Evolutionary conservation across 30 jellyfish, hydroid and myxozoan species (phyloP).

Genomic region (Aurelia sp.): DNA sequence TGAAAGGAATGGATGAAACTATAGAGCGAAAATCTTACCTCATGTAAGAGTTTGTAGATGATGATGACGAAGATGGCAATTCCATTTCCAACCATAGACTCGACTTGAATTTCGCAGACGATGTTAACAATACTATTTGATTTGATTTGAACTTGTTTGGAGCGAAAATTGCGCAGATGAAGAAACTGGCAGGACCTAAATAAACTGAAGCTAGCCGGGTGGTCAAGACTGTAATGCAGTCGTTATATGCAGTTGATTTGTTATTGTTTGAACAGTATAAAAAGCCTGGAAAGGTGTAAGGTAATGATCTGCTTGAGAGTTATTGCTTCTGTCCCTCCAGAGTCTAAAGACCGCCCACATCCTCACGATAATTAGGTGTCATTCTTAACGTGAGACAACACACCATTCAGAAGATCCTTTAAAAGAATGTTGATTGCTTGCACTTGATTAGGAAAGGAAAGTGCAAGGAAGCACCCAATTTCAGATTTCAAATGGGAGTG

Average conservation of each 20-base stretch:
- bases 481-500: no score
- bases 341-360: constrained; percentile 2
- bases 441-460: no score
- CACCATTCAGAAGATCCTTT: no score
- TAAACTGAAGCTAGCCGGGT: background rate
- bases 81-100: background rate
- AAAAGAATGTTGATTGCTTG: no score
- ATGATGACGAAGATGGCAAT: background rate
- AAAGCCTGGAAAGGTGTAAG: background rate
- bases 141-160: constrained; percentile 7
- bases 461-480: no score
- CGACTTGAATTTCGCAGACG: background rate
- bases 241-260: background rate
- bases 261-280: background rate
- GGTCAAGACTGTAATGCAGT: constrained; percentile 5
- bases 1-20: background rate
- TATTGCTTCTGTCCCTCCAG: background rate
- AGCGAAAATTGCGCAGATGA: background rate
- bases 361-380: constrained; percentile 7
- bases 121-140: no score
- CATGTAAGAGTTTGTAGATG: no score
- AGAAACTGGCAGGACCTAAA: background rate
- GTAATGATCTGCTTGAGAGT: background rate
- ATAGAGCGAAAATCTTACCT: constrained; percentile 7
- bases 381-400: background rate